Percentiles rank a stretch among this genome's conserved stretches.
Evolutionary conservation across 2,113 vertebrate species (phyloP).

Genomic region (Phrynosoma platyrhinos): DNA sequence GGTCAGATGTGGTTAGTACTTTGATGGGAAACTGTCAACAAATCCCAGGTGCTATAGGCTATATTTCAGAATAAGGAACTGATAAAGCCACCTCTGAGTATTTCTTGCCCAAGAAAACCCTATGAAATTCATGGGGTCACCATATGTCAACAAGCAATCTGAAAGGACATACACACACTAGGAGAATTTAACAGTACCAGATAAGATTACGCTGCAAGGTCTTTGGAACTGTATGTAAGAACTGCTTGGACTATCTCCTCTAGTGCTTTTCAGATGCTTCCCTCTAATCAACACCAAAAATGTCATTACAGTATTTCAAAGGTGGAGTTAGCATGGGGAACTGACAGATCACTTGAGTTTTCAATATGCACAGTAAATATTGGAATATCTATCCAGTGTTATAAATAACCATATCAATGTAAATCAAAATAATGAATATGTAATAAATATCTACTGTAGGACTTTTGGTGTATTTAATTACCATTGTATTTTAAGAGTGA

Average conservation of each 20-base stretch:
- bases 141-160: no score
- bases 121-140: no score
- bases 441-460: conserved; percentile 82
- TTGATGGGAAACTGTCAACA: no score
- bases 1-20: no score
- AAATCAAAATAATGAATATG: conserved; percentile 89
- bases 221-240: background rate
- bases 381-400: conserved; percentile 32
- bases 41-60: no score
- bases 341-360: conserved; percentile 38
- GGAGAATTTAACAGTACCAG: background rate
- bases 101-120: no score
- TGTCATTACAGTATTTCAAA: conserved; percentile 17
- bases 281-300: conserved; percentile 28
- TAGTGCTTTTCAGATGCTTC: conserved; percentile 27
- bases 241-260: background rate
- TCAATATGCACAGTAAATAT: conserved; percentile 38
- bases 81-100: no score
- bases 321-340: conserved; percentile 13
- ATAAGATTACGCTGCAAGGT: background rate
- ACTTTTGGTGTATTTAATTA: conserved; percentile 83
- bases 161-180: no score
- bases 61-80: no score
- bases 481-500: conserved; percentile 78
- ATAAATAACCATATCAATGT: conserved; percentile 75